Base-by-base conservation (phyloP, 1,140 invertebrate genomes). In the Saccostrea echinata region DNA sequence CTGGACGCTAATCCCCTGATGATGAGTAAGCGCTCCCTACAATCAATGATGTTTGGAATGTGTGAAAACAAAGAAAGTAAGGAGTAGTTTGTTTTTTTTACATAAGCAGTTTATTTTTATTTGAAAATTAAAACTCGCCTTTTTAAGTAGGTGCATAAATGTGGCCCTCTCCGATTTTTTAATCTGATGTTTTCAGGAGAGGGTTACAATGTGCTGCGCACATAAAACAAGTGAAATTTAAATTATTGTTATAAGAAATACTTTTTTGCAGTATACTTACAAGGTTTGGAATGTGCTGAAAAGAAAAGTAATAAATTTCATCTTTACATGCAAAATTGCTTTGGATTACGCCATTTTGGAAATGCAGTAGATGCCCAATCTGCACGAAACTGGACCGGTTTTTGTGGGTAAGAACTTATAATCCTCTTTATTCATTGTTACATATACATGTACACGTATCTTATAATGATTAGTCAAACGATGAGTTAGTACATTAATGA, bases 31-130 rank as follows among this genome's bases (percentile, higher is more conserved):
- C 68, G 68, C 8, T 76, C 68, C 0, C 68, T 76, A 30, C 11
- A 18, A 11, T 76, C 68, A 24, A 30, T 76, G 68, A 76, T 76
- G 68, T 33, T 16, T 76, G 68, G 68, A 27, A 30, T 76, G 11
- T 76, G 68, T 30, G 68, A 76, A 76, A 76, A 35, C 68, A 76
- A 33, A 13, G 68, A 76, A 76, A 76, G 68, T 76, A 76, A 76
- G 68, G 27, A 43, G 6, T 43, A 43, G 1, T 4, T 43, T 9
- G 43, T 43, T 9, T 43, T 43, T 9, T 43, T 43, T 43, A 43
- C 9, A 43, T 43, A 9, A 43, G 43, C 9, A 43, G 43, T 43
- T 43, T 43, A 43, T 43, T 43, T 43, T 43, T 43, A 8, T 8
- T 1, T 43, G 43, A 43, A 43, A 43, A 43, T 43, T 1, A 43